Evolutionary conservation across 2,113 vertebrate species (phyloP).

Genomic region (Pterocles orientalis): DNA sequence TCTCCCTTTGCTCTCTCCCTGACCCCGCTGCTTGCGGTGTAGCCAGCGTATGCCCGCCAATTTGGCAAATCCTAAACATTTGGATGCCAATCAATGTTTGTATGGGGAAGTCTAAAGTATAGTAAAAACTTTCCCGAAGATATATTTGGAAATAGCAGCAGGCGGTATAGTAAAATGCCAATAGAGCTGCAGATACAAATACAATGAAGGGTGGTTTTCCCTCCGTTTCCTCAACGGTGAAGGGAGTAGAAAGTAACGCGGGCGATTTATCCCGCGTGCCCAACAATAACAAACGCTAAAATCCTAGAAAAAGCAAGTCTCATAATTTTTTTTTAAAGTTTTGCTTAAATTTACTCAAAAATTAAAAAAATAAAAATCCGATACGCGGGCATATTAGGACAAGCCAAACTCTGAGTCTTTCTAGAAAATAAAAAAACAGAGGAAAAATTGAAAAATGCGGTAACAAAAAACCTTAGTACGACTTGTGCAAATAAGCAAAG

Average conservation of each 20-base stretch:
- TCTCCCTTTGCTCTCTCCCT: constrained; percentile 74
- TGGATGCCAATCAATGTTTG: constrained; percentile 78
- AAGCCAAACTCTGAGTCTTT: background rate
- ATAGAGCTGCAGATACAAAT: background rate
- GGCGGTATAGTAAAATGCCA: constrained; percentile 42
- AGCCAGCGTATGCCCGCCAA: constrained; percentile 74
- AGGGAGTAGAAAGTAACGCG: background rate
- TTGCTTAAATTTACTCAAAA: background rate
- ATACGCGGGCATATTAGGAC: background rate
- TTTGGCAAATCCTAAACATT: constrained; percentile 78
- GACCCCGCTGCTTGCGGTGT: constrained; percentile 71
- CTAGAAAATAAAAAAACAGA: background rate
- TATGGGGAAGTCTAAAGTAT: constrained; percentile 69
- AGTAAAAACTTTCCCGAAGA: constrained; percentile 67
- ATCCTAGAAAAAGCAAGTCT: background rate
- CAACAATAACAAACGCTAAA: background rate
- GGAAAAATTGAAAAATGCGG: fast-evolving
- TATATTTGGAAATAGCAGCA: constrained; percentile 50
- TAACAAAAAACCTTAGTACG: background rate
- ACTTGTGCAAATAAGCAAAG: background rate
- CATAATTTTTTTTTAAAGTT: background rate
- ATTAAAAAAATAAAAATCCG: background rate
- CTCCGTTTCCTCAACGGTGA: background rate
- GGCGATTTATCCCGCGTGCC: fast-evolving
- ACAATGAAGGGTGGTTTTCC: background rate